Conservation (phyloP, 2,888 invertebrate species). For the Eupithecia vulgata region DNA sequence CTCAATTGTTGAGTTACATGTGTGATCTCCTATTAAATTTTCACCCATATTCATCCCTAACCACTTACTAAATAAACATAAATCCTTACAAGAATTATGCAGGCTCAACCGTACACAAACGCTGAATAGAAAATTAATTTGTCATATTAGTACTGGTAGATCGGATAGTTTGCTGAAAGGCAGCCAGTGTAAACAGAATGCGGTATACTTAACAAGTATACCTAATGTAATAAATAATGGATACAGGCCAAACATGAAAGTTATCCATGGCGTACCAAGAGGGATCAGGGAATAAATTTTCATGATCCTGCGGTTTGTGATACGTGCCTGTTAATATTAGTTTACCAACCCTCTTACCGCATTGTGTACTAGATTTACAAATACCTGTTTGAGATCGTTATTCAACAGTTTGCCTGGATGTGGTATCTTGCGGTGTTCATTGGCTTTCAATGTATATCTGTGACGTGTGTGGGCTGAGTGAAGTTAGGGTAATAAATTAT, state of each 20-base stretch:
- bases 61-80: constrained; percentile 43
- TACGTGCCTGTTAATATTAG: constrained; percentile 80
- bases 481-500: neutral
- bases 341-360: constrained; percentile 74
- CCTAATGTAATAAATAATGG: constrained; percentile 80
- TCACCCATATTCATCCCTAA: constrained; percentile 35
- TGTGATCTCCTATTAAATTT: constrained; percentile 14
- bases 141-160: constrained; percentile 57
- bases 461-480: neutral
- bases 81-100: constrained; percentile 46
- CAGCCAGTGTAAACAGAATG: constrained; percentile 70
- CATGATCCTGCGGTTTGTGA: constrained; percentile 81
- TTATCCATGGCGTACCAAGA: constrained; percentile 72
- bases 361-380: constrained; percentile 70
- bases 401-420: constrained; percentile 52
- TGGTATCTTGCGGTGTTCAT: constrained; percentile 31
- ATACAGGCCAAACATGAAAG: constrained; percentile 77
- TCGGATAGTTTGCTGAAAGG: constrained; percentile 68
- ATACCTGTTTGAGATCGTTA: constrained; percentile 58
- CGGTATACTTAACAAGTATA: constrained; percentile 46
- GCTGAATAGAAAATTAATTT: constrained; percentile 64
- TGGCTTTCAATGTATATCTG: constrained; percentile 14
- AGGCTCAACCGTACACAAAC: constrained; percentile 54
- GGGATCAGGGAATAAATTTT: constrained; percentile 77
- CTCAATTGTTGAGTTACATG: neutral